Conservation (phyloP, 2,113 vertebrate species). For the Menidia beryllina region DNA sequence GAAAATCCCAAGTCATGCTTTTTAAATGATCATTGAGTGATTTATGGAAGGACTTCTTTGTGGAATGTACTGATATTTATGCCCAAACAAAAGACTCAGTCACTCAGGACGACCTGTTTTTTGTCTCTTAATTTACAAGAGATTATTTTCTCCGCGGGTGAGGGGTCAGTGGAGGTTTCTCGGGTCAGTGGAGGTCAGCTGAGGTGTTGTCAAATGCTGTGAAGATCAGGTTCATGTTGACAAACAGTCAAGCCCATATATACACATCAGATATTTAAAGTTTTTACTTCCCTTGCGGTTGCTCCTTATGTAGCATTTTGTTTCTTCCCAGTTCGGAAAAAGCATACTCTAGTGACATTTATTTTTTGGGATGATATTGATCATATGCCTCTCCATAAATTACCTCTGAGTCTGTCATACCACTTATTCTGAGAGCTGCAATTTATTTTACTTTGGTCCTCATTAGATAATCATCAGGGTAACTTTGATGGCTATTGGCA, state of each 20-base stretch:
- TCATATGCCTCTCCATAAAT: constrained; percentile 1
- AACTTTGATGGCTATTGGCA: constrained; percentile 9
- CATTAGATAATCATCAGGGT: constrained; percentile 15
- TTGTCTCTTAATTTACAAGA: neutral
- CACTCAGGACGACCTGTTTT: neutral
- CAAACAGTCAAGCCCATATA: constrained; percentile 33
- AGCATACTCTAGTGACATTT: no score
- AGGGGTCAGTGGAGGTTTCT: no score
- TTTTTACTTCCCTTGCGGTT: neutral
- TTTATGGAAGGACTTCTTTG: neutral
- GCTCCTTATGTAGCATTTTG: neutral
- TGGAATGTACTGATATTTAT: constrained; percentile 7
- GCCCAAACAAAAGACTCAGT: constrained; percentile 2
- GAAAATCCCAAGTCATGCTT: constrained; percentile 35
- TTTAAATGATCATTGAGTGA: constrained; percentile 17
- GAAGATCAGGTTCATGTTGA: neutral
- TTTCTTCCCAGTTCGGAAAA: neutral
- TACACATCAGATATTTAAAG: neutral
- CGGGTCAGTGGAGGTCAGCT: neutral
- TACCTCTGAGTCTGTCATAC: neutral
- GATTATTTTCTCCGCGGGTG: constrained; percentile 34
- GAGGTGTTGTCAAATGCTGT: constrained; percentile 7
- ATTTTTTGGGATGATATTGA: no score
- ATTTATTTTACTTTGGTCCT: constrained; percentile 11
- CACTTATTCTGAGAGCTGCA: constrained; percentile 1